Conservation (phyloP, 2,113 vertebrate genomes). For the Diadophis punctatus region DNA sequence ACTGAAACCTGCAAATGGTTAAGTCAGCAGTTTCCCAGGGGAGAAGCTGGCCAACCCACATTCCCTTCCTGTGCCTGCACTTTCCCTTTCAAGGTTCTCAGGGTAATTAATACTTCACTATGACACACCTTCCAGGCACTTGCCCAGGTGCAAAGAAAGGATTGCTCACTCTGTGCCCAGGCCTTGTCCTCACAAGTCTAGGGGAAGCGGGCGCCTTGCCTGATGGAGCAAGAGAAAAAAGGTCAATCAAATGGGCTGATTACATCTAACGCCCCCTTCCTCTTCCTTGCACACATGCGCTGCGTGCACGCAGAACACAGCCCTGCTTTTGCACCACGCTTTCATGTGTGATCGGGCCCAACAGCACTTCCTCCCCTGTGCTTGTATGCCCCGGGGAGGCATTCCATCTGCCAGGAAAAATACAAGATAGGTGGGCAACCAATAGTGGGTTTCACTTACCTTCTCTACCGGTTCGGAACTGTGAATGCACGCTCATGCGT, state of each 20-base stretch:
- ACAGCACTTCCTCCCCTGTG: not conserved
- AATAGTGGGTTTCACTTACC: no score
- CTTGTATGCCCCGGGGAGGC: not conserved
- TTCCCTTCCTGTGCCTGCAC: slow-evolving; percentile 21
- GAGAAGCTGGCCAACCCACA: slow-evolving; percentile 5
- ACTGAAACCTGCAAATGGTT: slow-evolving; percentile 2
- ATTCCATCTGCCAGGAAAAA: not conserved
- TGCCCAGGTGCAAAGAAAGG: slow-evolving; percentile 17
- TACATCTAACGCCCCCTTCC: not conserved
- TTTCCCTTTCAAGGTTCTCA: slow-evolving; percentile 23
- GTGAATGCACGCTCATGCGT: no score
- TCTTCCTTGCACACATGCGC: not conserved
- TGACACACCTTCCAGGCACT: slow-evolving; percentile 17
- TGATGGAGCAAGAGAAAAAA: not conserved
- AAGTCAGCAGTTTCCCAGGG: not conserved
- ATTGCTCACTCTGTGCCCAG: not conserved
- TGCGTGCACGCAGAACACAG: not conserved
- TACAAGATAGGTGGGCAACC: not conserved
- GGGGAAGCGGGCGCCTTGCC: not conserved
- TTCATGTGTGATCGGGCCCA: not conserved
- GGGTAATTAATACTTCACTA: slow-evolving; percentile 3
- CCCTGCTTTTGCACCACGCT: not conserved
- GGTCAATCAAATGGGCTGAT: not conserved
- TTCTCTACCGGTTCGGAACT: no score
- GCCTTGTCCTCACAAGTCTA: slow-evolving; percentile 9